Percentiles rank a stretch among this genome's conserved stretches.
Evolutionary conservation across 2,888 invertebrate genomes (phyloP).

Genomic region (Chymomyza fuscimana): DNA sequence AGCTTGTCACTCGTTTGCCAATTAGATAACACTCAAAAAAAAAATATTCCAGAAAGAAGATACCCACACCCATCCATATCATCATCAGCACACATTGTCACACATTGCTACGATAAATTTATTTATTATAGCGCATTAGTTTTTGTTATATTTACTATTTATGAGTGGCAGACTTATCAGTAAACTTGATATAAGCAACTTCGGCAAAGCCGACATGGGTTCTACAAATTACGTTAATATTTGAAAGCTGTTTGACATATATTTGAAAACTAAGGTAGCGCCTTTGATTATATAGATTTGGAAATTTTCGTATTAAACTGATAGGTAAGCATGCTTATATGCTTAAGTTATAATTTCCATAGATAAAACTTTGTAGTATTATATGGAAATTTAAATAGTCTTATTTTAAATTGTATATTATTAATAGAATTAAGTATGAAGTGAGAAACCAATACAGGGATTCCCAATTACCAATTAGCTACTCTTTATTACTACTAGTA

Average conservation of each 20-base stretch:
- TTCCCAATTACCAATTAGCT: too few relatives aligned
- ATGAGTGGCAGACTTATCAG: not conserved
- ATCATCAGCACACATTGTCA: not conserved
- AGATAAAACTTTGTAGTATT: too few relatives aligned
- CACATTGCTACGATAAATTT: conserved; percentile 59
- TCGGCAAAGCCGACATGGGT: not conserved
- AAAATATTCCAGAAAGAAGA: not conserved
- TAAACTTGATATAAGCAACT: not conserved
- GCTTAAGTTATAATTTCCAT: too few relatives aligned
- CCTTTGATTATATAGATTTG: not conserved
- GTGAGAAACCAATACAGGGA: too few relatives aligned
- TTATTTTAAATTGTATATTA: too few relatives aligned
- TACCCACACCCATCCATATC: not conserved
- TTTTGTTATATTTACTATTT: conserved; percentile 19
- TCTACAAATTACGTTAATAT: not conserved
- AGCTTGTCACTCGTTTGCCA: not conserved
- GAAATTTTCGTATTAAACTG: too few relatives aligned
- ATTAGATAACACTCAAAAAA: not conserved
- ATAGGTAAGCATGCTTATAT: too few relatives aligned
- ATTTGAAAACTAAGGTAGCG: not conserved
- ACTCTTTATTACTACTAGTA: too few relatives aligned
- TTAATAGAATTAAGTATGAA: too few relatives aligned
- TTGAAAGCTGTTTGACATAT: not conserved
- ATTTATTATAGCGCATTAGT: conserved; percentile 57
- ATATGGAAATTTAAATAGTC: too few relatives aligned